Conservation (phyloP, 2,888 invertebrate species). For the Margaritifera margaritifera region DNA sequence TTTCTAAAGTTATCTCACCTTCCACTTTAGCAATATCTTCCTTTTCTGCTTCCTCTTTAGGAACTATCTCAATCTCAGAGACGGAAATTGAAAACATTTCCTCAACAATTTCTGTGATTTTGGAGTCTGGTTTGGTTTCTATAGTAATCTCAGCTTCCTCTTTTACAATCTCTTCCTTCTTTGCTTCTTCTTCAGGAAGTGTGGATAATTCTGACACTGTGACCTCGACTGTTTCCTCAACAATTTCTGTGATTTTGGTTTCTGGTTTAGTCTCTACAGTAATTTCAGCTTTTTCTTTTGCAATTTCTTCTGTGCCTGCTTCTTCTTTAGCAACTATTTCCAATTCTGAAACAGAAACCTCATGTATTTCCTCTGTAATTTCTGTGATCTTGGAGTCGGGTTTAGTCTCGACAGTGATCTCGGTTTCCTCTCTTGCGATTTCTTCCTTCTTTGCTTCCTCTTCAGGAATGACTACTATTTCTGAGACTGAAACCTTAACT, state of each 20-base stretch:
- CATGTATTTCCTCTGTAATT: conserved; percentile 3
- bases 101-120: background rate
- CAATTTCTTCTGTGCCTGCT: no score
- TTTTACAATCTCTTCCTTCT: background rate
- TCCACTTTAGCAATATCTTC: conserved; percentile 11
- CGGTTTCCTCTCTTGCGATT: conserved; percentile 9
- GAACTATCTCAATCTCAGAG: background rate
- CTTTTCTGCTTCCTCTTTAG: conserved; percentile 7
- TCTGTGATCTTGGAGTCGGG: conserved; percentile 9
- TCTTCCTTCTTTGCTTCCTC: conserved; percentile 10
- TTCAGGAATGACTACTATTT: conserved; percentile 5
- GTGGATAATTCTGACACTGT: background rate
- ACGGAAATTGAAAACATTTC: no score
- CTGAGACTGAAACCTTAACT: conserved; percentile 10
- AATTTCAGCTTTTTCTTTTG: no score
- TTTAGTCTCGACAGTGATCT: conserved; percentile 6
- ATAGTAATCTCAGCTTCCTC: background rate
- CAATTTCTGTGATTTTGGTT: no score
- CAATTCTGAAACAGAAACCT: no score
- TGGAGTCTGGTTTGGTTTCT: background rate
- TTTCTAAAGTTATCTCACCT: conserved; percentile 3
- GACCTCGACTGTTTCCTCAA: no score
- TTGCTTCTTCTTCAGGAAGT: background rate
- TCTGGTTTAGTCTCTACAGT: no score
- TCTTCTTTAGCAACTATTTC: no score